Conservation (phyloP, 2,797 vertebrate species). For the Anabacerthia variegaticeps region DNA sequence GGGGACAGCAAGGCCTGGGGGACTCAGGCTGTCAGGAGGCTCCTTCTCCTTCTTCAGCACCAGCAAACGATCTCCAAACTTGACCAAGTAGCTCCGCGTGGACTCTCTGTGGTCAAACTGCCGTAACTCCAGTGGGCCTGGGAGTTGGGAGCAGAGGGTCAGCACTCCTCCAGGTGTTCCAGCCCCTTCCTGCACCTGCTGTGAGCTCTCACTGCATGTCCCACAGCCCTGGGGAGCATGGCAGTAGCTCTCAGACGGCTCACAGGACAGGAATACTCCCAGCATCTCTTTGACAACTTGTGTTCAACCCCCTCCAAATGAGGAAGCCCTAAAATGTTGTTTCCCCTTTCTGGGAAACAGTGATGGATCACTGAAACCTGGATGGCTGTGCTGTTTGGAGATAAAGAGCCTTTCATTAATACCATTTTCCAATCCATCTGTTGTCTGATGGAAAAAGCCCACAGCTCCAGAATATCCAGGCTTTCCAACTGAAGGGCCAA, state of each 20-base stretch:
- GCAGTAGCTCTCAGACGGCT: not conserved
- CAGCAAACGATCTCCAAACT: constrained; percentile 62
- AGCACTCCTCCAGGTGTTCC: not conserved
- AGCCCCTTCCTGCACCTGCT: not conserved
- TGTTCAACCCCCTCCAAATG: not conserved
- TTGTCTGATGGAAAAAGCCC: not conserved
- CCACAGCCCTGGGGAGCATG: not conserved
- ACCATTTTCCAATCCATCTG: not conserved
- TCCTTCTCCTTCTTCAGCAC: constrained; percentile 85
- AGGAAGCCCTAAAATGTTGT: not conserved
- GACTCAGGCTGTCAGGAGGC: constrained; percentile 50
- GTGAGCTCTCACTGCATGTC: not conserved
- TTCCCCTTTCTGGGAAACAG: not conserved
- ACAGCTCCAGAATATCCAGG: not conserved
- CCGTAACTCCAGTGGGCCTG: constrained; percentile 71
- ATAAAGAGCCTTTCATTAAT: not conserved
- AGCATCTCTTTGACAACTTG: not conserved
- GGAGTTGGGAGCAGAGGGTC: not conserved
- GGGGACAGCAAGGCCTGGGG: constrained; percentile 59
- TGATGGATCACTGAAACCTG: not conserved
- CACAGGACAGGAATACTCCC: not conserved
- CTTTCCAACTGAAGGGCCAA: not conserved
- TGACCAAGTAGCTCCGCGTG: constrained; percentile 73
- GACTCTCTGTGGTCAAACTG: constrained; percentile 75
- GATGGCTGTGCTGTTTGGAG: not conserved